Conservation (phyloP, 92 coral and sea anemone genomes). For the Muricea muricata region DNA sequence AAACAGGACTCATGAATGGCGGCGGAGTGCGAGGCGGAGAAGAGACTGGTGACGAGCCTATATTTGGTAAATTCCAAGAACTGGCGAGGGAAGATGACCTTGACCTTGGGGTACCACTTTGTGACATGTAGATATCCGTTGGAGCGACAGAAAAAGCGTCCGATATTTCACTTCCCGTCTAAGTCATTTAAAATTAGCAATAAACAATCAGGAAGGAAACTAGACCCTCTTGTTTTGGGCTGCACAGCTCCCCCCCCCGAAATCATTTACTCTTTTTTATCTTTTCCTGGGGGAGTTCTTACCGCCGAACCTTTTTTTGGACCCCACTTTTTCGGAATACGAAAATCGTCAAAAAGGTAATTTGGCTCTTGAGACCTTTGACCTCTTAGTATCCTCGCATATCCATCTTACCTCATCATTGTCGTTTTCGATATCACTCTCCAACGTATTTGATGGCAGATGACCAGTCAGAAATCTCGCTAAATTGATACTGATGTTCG, state of each 20-base stretch:
- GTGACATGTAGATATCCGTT: conserved; percentile 92
- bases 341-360: too few relatives aligned
- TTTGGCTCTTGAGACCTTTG: too few relatives aligned
- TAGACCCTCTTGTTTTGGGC: too few relatives aligned
- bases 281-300: too few relatives aligned
- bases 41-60: conserved; percentile 94
- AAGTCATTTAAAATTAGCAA: not conserved
- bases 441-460: conserved; percentile 59
- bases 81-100: conserved; percentile 65
- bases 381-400: too few relatives aligned
- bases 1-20: conserved; percentile 57
- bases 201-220: too few relatives aligned
- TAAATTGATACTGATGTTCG: conserved; percentile 83
- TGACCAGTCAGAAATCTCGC: conserved; percentile 88
- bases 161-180: conserved; percentile 82
- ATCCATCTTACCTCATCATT: not conserved
- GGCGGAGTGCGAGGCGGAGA: conserved; percentile 99
- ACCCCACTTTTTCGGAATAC: too few relatives aligned
- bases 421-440: not conserved
- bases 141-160: conserved; percentile 92
- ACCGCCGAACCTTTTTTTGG: too few relatives aligned
- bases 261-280: too few relatives aligned
- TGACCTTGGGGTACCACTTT: conserved; percentile 83
- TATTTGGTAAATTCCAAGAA: conserved; percentile 87
- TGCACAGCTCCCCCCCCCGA: too few relatives aligned